A percentile compares a stretch with the other conserved stretches of the same genome.
Conservation (phyloP, 2,888 invertebrate genomes). For the Scelioninae gen. 1 region DNA sequence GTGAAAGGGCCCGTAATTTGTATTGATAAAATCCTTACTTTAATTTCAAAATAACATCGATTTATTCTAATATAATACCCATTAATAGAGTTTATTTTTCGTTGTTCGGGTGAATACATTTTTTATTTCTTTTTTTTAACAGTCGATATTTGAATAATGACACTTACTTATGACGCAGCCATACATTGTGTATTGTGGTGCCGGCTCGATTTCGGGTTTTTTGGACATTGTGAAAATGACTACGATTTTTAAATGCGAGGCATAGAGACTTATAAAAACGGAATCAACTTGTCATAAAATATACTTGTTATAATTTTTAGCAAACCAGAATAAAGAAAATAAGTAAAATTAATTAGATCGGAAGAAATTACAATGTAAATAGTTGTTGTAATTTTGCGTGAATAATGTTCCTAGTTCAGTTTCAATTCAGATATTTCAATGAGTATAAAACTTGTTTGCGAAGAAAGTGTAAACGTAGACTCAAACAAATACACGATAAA, state of each 20-base stretch:
- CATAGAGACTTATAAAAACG: conserved; percentile 57
- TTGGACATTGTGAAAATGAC: conserved; percentile 25
- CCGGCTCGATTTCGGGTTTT: conserved; percentile 64
- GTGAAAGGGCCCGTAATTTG: no score
- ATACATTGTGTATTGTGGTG: conserved; percentile 76
- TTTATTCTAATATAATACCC: conserved; percentile 37
- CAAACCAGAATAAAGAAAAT: neutral
- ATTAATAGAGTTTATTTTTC: conserved; percentile 74
- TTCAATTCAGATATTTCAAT: neutral
- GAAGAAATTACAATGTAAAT: conserved; percentile 1
- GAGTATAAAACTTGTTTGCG: neutral
- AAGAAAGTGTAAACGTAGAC: neutral
- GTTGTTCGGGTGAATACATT: conserved; percentile 74
- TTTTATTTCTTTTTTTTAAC: conserved; percentile 70
- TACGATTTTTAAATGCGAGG: conserved; percentile 46
- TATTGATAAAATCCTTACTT: neutral
- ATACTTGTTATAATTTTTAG: conserved; percentile 10
- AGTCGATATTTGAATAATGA: conserved; percentile 67
- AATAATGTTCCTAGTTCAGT: conserved; percentile 37
- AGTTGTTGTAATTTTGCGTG: neutral
- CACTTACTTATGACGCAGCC: conserved; percentile 77
- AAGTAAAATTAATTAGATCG: conserved; percentile 1
- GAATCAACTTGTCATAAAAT: conserved; percentile 28
- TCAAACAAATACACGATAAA: neutral
- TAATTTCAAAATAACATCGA: conserved; percentile 37